Percentiles rank a stretch among this genome's conserved stretches.
Conservation (phyloP, 2,113 vertebrate species). For the Tachysurus vachellii region DNA sequence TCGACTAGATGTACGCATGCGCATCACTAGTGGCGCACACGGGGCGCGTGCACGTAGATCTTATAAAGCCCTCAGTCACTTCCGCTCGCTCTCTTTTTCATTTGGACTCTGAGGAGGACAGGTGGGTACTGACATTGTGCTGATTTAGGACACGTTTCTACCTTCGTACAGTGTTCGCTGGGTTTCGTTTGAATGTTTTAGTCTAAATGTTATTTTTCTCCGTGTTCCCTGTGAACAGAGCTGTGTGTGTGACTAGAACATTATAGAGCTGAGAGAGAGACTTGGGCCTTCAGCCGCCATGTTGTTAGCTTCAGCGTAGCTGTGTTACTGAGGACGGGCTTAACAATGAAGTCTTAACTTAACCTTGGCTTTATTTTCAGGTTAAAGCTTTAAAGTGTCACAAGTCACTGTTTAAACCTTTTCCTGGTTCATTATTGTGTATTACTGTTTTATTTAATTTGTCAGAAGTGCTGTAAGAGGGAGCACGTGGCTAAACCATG, state of each 20-base stretch:
- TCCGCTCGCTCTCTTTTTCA: slow-evolving; percentile 67
- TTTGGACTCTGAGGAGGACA: slow-evolving; percentile 60
- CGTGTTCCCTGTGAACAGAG: not conserved
- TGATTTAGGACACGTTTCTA: rapidly evolving
- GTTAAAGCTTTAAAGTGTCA: not conserved
- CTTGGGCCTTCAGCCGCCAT: not conserved
- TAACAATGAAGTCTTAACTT: not conserved
- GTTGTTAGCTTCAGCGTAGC: not conserved
- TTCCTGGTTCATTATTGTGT: not conserved
- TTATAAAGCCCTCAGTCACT: slow-evolving; percentile 7
- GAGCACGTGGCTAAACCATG: not conserved
- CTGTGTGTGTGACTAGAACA: not conserved
- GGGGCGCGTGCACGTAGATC: not conserved
- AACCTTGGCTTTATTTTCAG: not conserved
- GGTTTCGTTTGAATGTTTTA: no score
- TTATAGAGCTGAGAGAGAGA: not conserved
- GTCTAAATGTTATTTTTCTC: not conserved
- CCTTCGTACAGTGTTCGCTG: rapidly evolving
- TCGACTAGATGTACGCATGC: not conserved
- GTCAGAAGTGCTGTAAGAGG: not conserved
- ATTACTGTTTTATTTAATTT: no score
- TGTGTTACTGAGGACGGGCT: not conserved
- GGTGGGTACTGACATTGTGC: not conserved
- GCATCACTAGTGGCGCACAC: not conserved
- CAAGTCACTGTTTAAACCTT: not conserved